Conservation (phyloP, 2,113 vertebrate species). For the Myotis brandtii region DNA sequence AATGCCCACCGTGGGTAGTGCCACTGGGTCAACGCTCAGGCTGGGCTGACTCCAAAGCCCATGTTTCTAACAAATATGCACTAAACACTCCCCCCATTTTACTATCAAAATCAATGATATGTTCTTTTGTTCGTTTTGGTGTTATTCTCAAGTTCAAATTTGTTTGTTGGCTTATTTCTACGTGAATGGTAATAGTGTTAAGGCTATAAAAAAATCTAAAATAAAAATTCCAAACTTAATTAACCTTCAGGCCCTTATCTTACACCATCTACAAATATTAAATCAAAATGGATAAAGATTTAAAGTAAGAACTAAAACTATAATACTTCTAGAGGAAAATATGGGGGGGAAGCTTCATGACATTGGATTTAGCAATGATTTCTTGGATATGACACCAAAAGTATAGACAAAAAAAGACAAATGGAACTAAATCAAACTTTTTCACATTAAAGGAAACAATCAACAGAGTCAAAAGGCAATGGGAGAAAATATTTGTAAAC, state of each 20-base stretch:
- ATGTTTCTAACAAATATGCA: background rate
- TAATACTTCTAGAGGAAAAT: background rate
- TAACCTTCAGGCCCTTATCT: background rate
- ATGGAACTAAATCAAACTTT: background rate
- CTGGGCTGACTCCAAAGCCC: background rate
- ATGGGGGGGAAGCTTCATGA: background rate
- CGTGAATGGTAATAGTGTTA: constrained; percentile 63
- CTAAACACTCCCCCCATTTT: background rate
- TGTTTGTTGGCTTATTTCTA: constrained; percentile 55
- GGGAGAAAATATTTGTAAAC: background rate
- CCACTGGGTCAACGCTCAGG: background rate
- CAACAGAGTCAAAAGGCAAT: background rate
- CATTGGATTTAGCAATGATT: background rate
- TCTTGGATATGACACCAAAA: background rate
- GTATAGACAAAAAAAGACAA: background rate
- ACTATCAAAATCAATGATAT: background rate
- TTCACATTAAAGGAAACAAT: background rate
- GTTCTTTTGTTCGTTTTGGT: constrained; percentile 6
- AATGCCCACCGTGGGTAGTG: background rate
- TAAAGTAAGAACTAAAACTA: background rate
- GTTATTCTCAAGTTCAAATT: constrained; percentile 62
- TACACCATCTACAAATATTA: background rate
- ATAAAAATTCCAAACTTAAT: constrained; percentile 46
- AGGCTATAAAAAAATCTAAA: constrained; percentile 63
- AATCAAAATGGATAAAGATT: no score